These are phyloP conservation scores for Hipposideros larvatus DNA, from an alignment of 2,797 vertebrate genomes.

Conservation along the genomic window DNA sequence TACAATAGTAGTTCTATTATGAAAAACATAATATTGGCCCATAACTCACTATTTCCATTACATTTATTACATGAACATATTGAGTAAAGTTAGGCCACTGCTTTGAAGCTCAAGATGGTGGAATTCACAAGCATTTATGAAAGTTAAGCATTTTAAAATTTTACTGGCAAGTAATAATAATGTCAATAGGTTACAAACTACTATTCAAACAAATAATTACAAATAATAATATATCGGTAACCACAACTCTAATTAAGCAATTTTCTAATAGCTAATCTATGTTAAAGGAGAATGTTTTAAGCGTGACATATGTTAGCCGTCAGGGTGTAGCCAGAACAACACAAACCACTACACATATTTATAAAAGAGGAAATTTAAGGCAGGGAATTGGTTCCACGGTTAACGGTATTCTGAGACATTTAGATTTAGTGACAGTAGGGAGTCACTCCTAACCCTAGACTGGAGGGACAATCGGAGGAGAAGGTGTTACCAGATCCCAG, in stretches of 20 bases:
- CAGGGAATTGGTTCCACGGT: neutral
- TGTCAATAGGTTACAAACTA: slow-evolving; percentile 3
- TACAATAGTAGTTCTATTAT: neutral
- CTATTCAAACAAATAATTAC: slow-evolving; percentile 36
- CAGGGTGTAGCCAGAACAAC: neutral
- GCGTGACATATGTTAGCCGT: neutral
- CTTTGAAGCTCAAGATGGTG: slow-evolving; percentile 17
- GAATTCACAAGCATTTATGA: slow-evolving; percentile 22
- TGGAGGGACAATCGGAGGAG: neutral
- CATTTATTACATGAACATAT: slow-evolving; percentile 20
- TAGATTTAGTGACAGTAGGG: neutral
- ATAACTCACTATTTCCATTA: slow-evolving; percentile 54
- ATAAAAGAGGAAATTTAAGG: neutral
- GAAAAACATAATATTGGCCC: slow-evolving; percentile 7
- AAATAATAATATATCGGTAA: slow-evolving; percentile 12
- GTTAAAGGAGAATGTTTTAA: slow-evolving; percentile 35
- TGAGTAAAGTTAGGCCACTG: neutral
- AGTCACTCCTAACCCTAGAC: neutral
- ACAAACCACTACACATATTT: neutral
- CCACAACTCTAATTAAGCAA: slow-evolving; percentile 12
- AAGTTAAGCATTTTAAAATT: slow-evolving; percentile 3
- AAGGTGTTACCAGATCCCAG: neutral
- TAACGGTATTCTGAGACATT: neutral
- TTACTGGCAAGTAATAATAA: slow-evolving; percentile 26
- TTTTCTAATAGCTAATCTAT: neutral